Base-by-base conservation (phyloP, 2,797 vertebrate species). In the Acanthis flammea region DNA sequence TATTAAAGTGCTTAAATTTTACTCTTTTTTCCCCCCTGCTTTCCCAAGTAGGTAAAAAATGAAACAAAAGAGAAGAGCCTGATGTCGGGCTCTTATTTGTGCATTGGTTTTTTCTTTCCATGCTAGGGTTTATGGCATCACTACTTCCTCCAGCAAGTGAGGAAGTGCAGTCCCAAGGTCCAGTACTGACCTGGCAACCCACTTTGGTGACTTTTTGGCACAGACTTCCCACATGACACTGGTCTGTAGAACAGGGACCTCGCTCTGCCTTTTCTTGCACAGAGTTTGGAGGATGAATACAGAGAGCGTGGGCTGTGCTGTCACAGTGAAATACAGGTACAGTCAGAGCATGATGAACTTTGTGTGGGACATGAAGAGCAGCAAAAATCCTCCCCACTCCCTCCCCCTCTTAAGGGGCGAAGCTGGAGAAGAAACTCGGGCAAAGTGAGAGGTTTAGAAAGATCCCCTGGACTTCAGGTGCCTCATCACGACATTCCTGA, bases 301-400 rank as follows among this genome's bases (percentile, higher is more conserved):
- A 30, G 0, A 5, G 53, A 93, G 86, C 9, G 45, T 93, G 88
- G 92, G 92, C 88, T 95, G 92, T 0, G 7, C 79, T 88, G 79
- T 90, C 83, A 83, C 11, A 50, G 42, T 74, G 94, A 88, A 68
- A 71, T 53, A 27, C 79, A 90, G 85, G 53, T 39, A 58, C 65
- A 78, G 66, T 90, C 91, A 94, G 95, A 92, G 82, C 73, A 75
- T 83, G 90, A 83, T 60, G 86, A 96, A 94, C 88, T 92, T 66
- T 62, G 92, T 94, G 92, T 94, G 90, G 88, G 79, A 94, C 94
- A 79, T 0, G 71, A 85, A 91, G 92, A 7, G 82, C 57, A 42
- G 53, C 17, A 6, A 53, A 68, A 85, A 72, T 15, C 10, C 41
- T 76, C 71, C 55, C 33, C 70, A 15, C 33, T 95, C 21, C 72